Percentiles rank a stretch among this genome's conserved stretches.
These are phyloP conservation scores for Eciton burchellii DNA, from an alignment of 1,140 invertebrate species.

Conservation along the genomic window DNA sequence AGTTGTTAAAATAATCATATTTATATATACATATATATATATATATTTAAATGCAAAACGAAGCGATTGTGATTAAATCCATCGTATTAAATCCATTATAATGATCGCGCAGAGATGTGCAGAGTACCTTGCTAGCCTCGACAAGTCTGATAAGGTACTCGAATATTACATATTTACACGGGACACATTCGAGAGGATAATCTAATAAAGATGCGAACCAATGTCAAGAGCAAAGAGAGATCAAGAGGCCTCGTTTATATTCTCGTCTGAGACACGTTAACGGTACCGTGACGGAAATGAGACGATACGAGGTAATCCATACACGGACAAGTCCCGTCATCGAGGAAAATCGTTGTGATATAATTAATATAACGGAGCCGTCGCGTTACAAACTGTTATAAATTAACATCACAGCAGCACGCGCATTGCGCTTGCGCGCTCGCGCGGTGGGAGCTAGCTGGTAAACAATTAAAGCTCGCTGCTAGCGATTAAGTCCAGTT, in stretches of 20 bases:
- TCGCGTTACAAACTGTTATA: conserved; percentile 23
- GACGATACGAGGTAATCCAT: conserved; percentile 12
- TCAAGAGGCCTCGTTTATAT: neutral
- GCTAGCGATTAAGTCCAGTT: conserved; percentile 31
- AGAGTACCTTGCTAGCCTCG: conserved; percentile 6
- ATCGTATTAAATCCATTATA: conserved; percentile 34
- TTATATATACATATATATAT: conserved; percentile 33
- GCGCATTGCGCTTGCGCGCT: neutral
- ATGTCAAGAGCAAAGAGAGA: neutral
- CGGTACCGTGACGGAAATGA: neutral
- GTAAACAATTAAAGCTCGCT: conserved; percentile 48
- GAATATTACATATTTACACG: neutral
- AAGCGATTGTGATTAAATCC: conserved; percentile 31
- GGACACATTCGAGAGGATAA: neutral
- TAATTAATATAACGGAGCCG: conserved; percentile 3
- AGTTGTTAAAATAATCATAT: conserved; percentile 54
- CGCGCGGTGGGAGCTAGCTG: neutral
- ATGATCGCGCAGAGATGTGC: conserved; percentile 9
- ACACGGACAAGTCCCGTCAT: neutral
- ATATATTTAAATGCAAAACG: conserved; percentile 26
- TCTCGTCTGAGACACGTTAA: neutral
- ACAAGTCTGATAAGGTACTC: conserved; percentile 5
- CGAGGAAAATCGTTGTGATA: conserved; percentile 14
- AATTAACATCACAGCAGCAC: conserved; percentile 27
- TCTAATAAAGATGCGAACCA: neutral